Base-by-base conservation (phyloP, 2,888 invertebrate genomes). In the Drosophila atripex region DNA sequence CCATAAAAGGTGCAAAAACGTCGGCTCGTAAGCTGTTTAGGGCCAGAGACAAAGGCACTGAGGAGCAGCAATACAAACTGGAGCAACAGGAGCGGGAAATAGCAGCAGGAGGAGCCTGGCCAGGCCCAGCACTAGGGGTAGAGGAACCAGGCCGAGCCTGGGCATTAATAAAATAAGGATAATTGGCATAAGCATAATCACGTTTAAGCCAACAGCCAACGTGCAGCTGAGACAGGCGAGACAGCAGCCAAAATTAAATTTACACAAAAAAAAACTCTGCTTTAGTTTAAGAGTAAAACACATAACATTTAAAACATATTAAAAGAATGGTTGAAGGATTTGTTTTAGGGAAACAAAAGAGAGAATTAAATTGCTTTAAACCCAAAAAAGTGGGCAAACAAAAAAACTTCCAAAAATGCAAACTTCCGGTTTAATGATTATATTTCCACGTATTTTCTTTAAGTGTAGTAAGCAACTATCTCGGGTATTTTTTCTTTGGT, bases 171-270 rank as follows among this genome's bases (percentile, higher is more conserved):
- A 90, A 86, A 89, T 89, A 86, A 86, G 83, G 76, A 89, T 90
- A 90, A 90, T 90, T 90, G 90, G 89, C 82, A 85, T 85, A 89
- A 87, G 83, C 80, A 89, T 89, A 89, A 89, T 90, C 89, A 88
- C 82, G 89, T 88, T 89, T 89, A 89, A 88, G 85, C 87, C 87
- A 75, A 77, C 77, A 86, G 75, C 55, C 71, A 77, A 60, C 74
- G 68, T 64, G 74, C 78, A 79, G 78, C 78, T 78, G 78, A 64
- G 78, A 65, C 76, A 65, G 53, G 79, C 64, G 66, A 77, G 75
- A 77, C 71, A 72, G 65, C 51, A 46, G 58, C 32, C 28, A 51
- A 18, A 71, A 55, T 56, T 64, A 65, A 55, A 58, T 41, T 30
- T 71, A 53, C 77, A 71, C 58, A 41, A 35, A 0, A 56, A 47